Percentiles rank a stretch among this genome's conserved stretches.
phyloP scores from a whole-genome alignment of 2,888 invertebrate genomes.

The Oscheius sp. region DNA sequence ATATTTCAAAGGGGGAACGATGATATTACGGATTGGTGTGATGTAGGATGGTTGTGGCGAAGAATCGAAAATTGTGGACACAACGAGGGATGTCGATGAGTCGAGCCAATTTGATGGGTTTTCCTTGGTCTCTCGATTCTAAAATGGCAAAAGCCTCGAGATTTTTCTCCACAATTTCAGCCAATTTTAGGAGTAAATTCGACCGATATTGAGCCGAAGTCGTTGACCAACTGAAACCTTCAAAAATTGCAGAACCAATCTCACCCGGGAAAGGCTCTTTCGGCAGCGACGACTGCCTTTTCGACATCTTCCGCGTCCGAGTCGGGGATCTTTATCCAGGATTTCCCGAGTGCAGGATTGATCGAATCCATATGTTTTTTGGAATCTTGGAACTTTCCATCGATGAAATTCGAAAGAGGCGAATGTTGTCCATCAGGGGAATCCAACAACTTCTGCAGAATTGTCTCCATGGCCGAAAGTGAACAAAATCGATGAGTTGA shows the following conservation, averaged over 20 bases:
- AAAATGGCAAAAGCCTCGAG: conserved; percentile 73
- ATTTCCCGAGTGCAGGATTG: conserved; percentile 51
- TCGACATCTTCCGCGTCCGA: conserved; percentile 71
- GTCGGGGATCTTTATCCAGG: conserved; percentile 71
- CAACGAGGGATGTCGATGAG: conserved; percentile 75
- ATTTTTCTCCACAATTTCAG: conserved; percentile 73
- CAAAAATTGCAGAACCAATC: conserved; percentile 28
- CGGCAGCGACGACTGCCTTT: conserved; percentile 72
- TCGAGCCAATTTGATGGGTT: conserved; percentile 72
- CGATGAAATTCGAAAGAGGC: conserved; percentile 52
- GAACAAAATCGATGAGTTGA: conserved; percentile 9
- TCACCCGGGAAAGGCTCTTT: conserved; percentile 72
- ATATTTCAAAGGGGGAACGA: neutral
- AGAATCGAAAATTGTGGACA: conserved; percentile 74
- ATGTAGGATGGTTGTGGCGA: conserved; percentile 73
- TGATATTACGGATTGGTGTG: conserved; percentile 70
- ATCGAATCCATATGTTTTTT: conserved; percentile 47
- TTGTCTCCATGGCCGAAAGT: conserved; percentile 12
- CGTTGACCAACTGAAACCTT: conserved; percentile 72
- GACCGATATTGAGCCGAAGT: conserved; percentile 72
- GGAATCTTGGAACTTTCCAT: conserved; percentile 42
- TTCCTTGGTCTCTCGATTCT: conserved; percentile 76
- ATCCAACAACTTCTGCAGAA: conserved; percentile 29
- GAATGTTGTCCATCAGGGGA: conserved; percentile 38
- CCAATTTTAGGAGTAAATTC: conserved; percentile 72